Conservation (phyloP, 2,113 vertebrate species). For the Microtus pennsylvanicus region DNA sequence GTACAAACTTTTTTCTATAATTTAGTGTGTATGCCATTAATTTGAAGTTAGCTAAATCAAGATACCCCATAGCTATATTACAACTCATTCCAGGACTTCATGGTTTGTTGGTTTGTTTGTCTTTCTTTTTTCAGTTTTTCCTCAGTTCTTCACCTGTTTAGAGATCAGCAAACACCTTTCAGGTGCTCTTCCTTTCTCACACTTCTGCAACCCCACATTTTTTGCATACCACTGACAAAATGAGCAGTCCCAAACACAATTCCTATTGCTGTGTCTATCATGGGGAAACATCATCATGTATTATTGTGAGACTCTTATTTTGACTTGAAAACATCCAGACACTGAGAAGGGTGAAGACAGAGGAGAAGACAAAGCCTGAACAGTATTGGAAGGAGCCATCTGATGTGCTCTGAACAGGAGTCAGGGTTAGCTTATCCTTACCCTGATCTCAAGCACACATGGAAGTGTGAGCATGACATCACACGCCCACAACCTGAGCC, state of each 20-base stretch:
- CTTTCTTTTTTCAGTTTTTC: background rate
- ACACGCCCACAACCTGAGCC: background rate
- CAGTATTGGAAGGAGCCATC: background rate
- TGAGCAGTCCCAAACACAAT: background rate
- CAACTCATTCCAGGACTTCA: background rate
- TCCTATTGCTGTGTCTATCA: background rate
- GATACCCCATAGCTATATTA: no score
- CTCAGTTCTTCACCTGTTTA: background rate
- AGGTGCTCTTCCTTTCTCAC: background rate
- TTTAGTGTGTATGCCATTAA: background rate
- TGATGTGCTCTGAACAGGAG: background rate
- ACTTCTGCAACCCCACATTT: background rate
- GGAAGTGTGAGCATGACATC: accelerated
- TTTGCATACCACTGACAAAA: no score
- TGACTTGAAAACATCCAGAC: background rate
- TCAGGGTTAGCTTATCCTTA: background rate
- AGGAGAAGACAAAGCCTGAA: accelerated
- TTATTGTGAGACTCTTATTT: background rate
- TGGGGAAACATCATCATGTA: background rate
- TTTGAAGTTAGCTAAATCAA: background rate
- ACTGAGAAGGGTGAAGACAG: no score
- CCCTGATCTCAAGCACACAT: background rate
- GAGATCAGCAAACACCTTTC: background rate
- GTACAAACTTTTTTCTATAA: background rate
- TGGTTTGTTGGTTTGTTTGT: no score